Percentiles rank a stretch among this genome's conserved stretches.
Conservation (phyloP, 2,113 vertebrate species). For the Pandion haliaetus region DNA sequence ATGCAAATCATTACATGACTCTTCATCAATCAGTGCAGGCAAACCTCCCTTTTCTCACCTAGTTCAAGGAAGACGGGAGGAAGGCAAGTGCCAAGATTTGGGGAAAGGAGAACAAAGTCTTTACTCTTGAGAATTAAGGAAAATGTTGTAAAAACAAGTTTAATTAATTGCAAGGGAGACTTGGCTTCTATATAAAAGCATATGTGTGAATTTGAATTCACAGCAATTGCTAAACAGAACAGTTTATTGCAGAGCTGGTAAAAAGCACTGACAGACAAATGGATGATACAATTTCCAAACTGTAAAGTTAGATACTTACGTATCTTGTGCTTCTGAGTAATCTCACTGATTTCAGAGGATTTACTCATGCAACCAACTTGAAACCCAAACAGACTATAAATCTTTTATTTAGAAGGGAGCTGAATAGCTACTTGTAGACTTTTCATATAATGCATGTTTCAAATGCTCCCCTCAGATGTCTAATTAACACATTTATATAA, state of each 20-base stretch:
- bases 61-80: background rate
- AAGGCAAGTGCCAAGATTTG: background rate
- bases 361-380: too few relatives aligned
- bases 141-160: background rate
- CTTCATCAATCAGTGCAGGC: background rate
- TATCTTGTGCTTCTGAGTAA: too few relatives aligned
- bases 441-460: background rate
- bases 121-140: background rate
- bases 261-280: background rate
- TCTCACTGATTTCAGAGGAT: too few relatives aligned
- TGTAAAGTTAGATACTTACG: background rate
- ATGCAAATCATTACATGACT: background rate
- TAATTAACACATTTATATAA: background rate
- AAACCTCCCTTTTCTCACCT: background rate
- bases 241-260: background rate
- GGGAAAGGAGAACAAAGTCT: background rate
- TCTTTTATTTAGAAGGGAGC: background rate
- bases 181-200: background rate
- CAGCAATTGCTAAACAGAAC: background rate
- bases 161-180: background rate
- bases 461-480: background rate
- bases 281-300: background rate
- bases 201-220: background rate
- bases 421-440: background rate
- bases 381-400: background rate